Evolutionary conservation across 2,797 vertebrate genomes (phyloP), one percentile per base, ranked within the genome.

Genomic region (Adrianichthys oophorus): DNA sequence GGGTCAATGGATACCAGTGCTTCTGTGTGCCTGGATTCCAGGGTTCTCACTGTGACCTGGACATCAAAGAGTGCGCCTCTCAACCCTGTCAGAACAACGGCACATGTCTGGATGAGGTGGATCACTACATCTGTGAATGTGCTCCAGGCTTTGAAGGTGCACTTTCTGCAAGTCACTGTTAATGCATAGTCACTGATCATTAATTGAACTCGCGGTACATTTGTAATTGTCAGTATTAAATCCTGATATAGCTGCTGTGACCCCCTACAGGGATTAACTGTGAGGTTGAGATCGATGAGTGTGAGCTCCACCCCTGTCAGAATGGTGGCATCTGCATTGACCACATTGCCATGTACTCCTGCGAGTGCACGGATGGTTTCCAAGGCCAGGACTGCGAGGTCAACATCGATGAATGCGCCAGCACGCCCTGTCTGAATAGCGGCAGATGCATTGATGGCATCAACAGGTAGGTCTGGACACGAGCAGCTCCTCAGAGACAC

Each of bases 1-100:
- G 86, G 0, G 59, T 85, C 4, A 80, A 86, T 2, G 65, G 85
- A 23, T 92, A 91, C 49, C 91, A 91, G 67, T 99, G 98, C 65
- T 99, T 95, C 91, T 99, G 98, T 0, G 97, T 99, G 67, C 98
- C 98, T 0, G 98, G 98, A 4, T 99, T 96, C 88, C 97, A 99
- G 79, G 97, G 97, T 15, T 91, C 89, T 58, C 91, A 86, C 90
- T 99, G 98, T 19, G 96, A 97, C 63, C 89, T 99, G 71, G 96
- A 99, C 87, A 98, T 99, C 68, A 94, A 99, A 0, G 98, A 99
- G 79, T 99, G 98, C 15, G 96, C 95, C 0, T 99, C 97, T 14
- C 85, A 65, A 64, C 98, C 98, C 19, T 99, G 98, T 65, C 87
- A 75, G 21, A 94, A 98, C 58, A 95, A 94, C 4, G 93, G 92